Evolutionary conservation across 1,140 invertebrate species (phyloP), one percentile per base, ranked within the genome.

Genomic region (Samia ricini): DNA sequence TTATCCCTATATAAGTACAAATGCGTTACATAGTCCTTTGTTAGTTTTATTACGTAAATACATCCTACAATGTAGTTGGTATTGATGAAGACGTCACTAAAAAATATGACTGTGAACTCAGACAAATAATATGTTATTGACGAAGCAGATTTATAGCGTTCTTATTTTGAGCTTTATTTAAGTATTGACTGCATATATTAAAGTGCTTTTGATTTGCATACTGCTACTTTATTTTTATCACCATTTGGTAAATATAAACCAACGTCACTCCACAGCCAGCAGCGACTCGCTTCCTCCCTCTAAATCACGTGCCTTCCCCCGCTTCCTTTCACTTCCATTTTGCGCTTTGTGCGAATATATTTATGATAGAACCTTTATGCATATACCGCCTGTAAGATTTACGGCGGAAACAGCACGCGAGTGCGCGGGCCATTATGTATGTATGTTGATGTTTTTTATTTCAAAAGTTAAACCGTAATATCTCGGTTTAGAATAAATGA

Each of bases 331-430:
- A 21, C 49, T 51, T 51, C 22, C 19, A 23, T 52, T 52, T 23
- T 20, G 51, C 51, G 2, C 51, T 52, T 52, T 22, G 51, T 52
- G 51, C 22, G 51, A 58, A 49, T 54, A 67, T 72, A 70, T 75
- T 70, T 75, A 70, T 62, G 61, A 68, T 61, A 56, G 60, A 57
- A 67, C 61, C 67, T 58, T 66, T 65, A 59, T 68, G 66, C 66
- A 69, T 59, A 21, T 52, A 22, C 63, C 60, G 58, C 52, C 50
- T 63, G 24, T 52, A n/a, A 64, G 61, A 65, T 67, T 72, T 62
- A 69, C 63, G 60, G 55, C 24, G 58, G 26, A 55, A 60, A 57
- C 36, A 56, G 55, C 33, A 52, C 19, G 15, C 20, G 29, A 15
- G 56, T 29, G 26, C 42, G 56, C 56, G 15, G n/a, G 33, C 56